Conservation (phyloP, 2,888 invertebrate genomes). For the Timema podura region DNA sequence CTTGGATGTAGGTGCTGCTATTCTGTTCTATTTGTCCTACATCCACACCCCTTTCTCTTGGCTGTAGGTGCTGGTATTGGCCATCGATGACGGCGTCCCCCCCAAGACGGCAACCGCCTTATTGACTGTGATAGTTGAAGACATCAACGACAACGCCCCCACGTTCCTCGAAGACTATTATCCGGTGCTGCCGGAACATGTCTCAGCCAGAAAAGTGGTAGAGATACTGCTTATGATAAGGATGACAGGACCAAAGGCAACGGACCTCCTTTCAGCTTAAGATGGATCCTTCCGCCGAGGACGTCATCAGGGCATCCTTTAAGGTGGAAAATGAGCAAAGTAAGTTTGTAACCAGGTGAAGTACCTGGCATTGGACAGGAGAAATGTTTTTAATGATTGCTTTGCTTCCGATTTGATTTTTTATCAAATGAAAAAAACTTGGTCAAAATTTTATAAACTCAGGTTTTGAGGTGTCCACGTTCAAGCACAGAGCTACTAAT, state of each 20-base stretch:
- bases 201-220: conserved; percentile 46
- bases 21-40: no score
- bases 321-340: conserved; percentile 51
- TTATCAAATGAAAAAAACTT: no score
- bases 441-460: no score
- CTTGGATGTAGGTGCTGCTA: no score
- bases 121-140: conserved; percentile 47
- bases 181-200: conserved; percentile 50
- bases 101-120: conserved; percentile 48
- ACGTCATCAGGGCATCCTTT: conserved; percentile 49
- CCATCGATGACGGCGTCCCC: conserved; percentile 48
- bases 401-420: no score
- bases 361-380: no score
- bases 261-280: conserved; percentile 51
- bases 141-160: conserved; percentile 50
- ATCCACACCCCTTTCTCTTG: no score
- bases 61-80: conserved; percentile 46
- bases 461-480: no score
- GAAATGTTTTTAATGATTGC: no score
- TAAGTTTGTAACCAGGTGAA: conserved; percentile 35
- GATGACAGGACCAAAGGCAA: conserved; percentile 47
- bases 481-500: no score
- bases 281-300: conserved; percentile 47
- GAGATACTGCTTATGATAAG: conserved; percentile 47
- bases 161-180: conserved; percentile 45